phyloP scores from a whole-genome alignment of 2,888 invertebrate genomes.

The Clanis bilineata region DNA sequence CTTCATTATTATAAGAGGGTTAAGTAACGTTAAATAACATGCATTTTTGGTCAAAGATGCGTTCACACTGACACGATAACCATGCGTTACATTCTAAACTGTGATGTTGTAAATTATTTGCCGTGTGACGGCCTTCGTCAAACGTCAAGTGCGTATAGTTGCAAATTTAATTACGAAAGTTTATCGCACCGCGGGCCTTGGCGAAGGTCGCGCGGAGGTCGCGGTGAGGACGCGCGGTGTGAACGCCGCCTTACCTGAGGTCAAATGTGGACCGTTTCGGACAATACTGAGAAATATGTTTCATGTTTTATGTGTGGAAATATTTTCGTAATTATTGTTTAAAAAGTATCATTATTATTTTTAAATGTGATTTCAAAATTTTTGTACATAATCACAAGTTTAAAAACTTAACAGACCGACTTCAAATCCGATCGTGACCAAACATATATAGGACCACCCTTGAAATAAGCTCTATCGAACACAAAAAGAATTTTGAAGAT shows the following conservation, averaged over 20 bases:
- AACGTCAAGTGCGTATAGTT: slow-evolving; percentile 35
- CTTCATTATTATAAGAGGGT: not conserved
- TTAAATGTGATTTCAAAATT: too few relatives aligned
- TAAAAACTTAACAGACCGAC: too few relatives aligned
- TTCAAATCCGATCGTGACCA: too few relatives aligned
- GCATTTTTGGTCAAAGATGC: not conserved
- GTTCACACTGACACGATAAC: not conserved
- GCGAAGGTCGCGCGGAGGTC: slow-evolving; percentile 45
- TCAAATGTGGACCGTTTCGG: not conserved
- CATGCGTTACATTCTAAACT: not conserved
- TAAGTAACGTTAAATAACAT: not conserved
- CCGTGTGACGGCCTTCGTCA: slow-evolving; percentile 26
- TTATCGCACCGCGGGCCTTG: slow-evolving; percentile 47
- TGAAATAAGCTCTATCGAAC: too few relatives aligned
- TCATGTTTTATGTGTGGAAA: not conserved
- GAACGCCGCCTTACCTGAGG: slow-evolving; percentile 7
- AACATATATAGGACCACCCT: too few relatives aligned
- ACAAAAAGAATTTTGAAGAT: too few relatives aligned
- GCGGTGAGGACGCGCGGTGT: slow-evolving; percentile 30
- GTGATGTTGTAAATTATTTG: slow-evolving; percentile 26
- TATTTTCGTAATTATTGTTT: not conserved
- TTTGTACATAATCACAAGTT: too few relatives aligned
- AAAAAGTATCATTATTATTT: too few relatives aligned
- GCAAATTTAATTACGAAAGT: slow-evolving; percentile 52
- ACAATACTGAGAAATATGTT: slow-evolving; percentile 6